Conservation (phyloP, 2,113 vertebrate genomes). For the Dicaeum eximium region DNA sequence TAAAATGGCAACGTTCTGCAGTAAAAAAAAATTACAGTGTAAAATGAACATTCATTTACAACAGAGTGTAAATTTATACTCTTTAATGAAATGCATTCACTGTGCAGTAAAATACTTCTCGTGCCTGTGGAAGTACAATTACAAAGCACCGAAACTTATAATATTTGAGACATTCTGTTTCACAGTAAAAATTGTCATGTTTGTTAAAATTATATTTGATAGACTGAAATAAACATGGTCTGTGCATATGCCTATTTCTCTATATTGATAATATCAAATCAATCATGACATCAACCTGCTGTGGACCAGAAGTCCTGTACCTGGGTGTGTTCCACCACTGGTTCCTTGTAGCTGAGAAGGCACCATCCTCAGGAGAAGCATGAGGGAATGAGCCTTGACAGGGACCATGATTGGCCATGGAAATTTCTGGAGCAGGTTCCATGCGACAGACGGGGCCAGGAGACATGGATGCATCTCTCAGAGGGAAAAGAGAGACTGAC, state of each 20-base stretch:
- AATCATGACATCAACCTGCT: background rate
- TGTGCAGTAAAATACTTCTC: slow-evolving; percentile 53
- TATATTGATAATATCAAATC: background rate
- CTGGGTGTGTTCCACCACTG: background rate
- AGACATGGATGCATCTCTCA: background rate
- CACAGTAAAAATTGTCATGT: slow-evolving; percentile 25
- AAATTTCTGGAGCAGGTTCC: background rate
- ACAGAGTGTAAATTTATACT: slow-evolving; percentile 58
- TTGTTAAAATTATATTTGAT: slow-evolving; percentile 55
- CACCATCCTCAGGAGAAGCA: background rate
- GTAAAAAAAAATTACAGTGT: slow-evolving; percentile 61
- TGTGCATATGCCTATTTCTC: slow-evolving; percentile 26
- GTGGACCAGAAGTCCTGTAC: background rate
- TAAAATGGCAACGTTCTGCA: slow-evolving; percentile 69
- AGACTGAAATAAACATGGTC: slow-evolving; percentile 46
- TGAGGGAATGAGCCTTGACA: background rate
- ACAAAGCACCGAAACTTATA: slow-evolving; percentile 52
- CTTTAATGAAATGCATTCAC: slow-evolving; percentile 59
- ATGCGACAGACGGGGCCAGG: rapidly evolving
- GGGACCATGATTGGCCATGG: rapidly evolving
- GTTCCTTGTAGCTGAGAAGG: background rate
- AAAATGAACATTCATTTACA: slow-evolving; percentile 75
- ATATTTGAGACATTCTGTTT: slow-evolving; percentile 51
- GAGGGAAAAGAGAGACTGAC: background rate
- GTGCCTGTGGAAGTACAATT: slow-evolving; percentile 66